Evolutionary conservation across 2,888 invertebrate species (phyloP), one percentile per base, ranked within the genome.

Genomic region (Smittia sp.): DNA sequence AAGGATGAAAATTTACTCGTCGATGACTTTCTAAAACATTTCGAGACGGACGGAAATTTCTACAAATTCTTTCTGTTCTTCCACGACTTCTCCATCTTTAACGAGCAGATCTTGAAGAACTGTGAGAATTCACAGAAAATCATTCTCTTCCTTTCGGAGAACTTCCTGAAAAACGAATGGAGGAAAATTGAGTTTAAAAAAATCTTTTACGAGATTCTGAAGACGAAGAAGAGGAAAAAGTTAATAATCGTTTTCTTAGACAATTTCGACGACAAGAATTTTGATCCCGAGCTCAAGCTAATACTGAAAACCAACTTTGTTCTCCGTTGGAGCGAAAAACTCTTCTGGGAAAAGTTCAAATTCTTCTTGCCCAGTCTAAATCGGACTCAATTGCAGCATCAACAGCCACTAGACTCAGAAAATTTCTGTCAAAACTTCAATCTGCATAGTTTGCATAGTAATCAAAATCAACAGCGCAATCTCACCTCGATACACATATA

Each of bases 111-210:
- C 15, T 22, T 73, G 25, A 65, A 73, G 65, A 73, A 73, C 32
- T 73, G 65, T 11, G 73, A 73, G 46, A 73, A 73, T 27, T 73
- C 73, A 18, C 73, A 73, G 73, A 73, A 73, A 73, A 73, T 73
- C 46, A 27, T 73, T 46, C 73, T 73, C 27, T 73, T 73, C 13
- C 38, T 73, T 11, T 73, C 73, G 3, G 73, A 73, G 20, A 73
- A 73, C 20, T 73, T 73, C 27, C 46, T 73, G 7, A 73, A 73
- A 20, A 73, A 73, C n/a, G 73, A 73, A 20, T 73, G 73, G 73
- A 73, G 46, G 65, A 73, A 73, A 46, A 73, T 73, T 27, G 73
- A 73, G 52, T 73, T 73, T 46, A 73, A 73, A 65, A 73, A 73
- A 73, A 73, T 73, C n/a, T 73, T 73, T 27, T 73, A 73, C 27